Evolutionary conservation across 2,888 invertebrate species (phyloP).

Genomic region (Megaustenia siamemsis): DNA sequence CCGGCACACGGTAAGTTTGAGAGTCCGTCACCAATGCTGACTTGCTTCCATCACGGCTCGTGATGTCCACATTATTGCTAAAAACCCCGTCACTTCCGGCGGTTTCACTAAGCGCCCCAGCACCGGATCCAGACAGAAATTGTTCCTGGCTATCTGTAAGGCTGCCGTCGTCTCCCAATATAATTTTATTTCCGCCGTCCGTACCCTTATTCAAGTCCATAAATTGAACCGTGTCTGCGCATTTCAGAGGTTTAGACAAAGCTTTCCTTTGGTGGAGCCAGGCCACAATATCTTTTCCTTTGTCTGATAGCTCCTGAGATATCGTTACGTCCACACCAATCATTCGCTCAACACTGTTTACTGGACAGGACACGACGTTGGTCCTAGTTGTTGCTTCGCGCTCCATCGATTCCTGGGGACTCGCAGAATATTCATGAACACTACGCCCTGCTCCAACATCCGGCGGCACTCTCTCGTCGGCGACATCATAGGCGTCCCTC

Average conservation of each 20-base stretch:
- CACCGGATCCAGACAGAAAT: neutral
- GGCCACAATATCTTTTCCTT: neutral
- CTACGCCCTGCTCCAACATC: neutral
- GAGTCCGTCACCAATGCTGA: slow-evolving; percentile 12
- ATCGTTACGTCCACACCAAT: too few relatives aligned
- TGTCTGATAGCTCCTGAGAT: neutral
- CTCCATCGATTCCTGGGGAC: neutral
- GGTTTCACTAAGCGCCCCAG: neutral
- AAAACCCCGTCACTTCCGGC: neutral
- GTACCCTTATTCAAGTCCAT: neutral
- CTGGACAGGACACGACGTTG: neutral
- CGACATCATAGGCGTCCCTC: neutral
- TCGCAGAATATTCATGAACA: neutral
- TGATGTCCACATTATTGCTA: neutral
- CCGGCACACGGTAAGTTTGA: slow-evolving; percentile 14
- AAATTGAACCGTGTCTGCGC: too few relatives aligned
- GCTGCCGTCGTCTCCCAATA: neutral
- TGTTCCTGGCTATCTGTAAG: neutral
- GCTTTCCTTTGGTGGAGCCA: neutral
- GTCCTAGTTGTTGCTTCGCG: neutral
- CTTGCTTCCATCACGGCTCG: neutral
- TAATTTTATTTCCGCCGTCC: neutral
- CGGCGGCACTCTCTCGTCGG: too few relatives aligned
- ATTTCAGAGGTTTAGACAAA: too few relatives aligned
- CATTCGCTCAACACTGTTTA: neutral